Base-by-base conservation (phyloP, 2,888 invertebrate genomes). In the Abscondita cerata region DNA sequence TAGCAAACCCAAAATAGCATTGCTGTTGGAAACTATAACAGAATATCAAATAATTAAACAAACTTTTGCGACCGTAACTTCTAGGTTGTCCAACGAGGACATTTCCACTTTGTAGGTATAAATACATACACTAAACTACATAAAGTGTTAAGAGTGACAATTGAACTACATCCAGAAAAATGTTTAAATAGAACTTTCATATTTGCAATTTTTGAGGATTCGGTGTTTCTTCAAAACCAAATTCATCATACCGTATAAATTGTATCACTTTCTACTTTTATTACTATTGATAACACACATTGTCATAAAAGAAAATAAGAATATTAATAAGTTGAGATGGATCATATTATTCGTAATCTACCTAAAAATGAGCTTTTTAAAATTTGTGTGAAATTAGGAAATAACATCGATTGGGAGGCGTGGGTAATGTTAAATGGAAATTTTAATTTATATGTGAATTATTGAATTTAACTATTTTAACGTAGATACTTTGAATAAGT, bases 121-220 rank as follows among this genome's bases (percentile, higher is more conserved):
- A 81, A 79, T 85, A 88, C 82, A 51, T 78, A 67, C 34, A 83
- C 67, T 67, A 85, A 78, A 33, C 87, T 79, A n/a, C 78, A 65
- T n/a, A 88, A 76, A 13, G 83, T 78, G 0, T 78, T 57, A n/a
- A 77, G 75, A 53, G 88, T 85, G 70, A 86, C 82, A 19, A 87
- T 67, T 1, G 86, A 81, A 0, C 92, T 88, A 73, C 89, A 88
- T 4, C 87, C 75, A 76, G 95, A 95, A 75, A 93, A 94, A 80
- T 95, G 94, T 70, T 82, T 84, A 73, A 95, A 84, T 89, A 91
- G 46, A 89, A 83, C 79, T 93, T 94, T 0, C 93, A 93, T 44
- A 93, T 83, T 78, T 92, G 90, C 13, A 87, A 19, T 18, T 76
- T 72, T 38, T 72, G 76, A 0, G 84, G 69, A 1, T 82, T 9